Evolutionary conservation across 2,113 vertebrate species (phyloP).

Genomic region (Peromyscus californicus): DNA sequence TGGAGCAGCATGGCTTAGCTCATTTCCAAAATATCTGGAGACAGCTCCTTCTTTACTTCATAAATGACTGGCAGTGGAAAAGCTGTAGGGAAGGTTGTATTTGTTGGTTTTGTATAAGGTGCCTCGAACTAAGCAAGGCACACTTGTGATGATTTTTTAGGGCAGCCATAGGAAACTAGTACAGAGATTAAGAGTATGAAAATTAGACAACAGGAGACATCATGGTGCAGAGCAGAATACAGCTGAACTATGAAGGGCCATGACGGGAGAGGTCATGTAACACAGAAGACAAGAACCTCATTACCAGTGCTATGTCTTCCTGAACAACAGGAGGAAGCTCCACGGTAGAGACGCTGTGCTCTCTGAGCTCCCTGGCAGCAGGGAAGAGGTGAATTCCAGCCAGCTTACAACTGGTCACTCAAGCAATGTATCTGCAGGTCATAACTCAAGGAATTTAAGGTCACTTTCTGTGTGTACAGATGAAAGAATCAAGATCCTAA

Average conservation of each 20-base stretch:
- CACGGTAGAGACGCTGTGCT: neutral
- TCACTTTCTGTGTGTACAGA: neutral
- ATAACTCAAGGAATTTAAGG: neutral
- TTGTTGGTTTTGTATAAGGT: neutral
- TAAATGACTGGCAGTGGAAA: neutral
- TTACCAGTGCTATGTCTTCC: fast-evolving
- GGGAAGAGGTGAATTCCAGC: neutral
- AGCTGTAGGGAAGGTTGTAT: neutral
- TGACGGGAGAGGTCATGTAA: neutral
- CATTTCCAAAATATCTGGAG: neutral
- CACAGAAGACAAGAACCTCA: fast-evolving
- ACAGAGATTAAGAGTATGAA: neutral
- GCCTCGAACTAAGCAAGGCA: neutral
- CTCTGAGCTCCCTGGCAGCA: neutral
- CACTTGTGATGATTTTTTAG: neutral
- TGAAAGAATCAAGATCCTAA: neutral
- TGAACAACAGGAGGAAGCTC: neutral
- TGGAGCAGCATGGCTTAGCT: neutral
- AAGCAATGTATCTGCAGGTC: neutral
- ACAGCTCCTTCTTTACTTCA: neutral
- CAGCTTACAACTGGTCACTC: neutral
- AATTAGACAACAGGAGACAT: neutral
- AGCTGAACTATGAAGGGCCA: neutral
- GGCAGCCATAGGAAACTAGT: neutral
- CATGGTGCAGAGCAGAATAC: too few species aligned